Percentiles rank a stretch among this genome's conserved stretches.
Evolutionary conservation across 2,888 invertebrate species (phyloP).

Genomic region (Caenorhabditis wallacei): DNA sequence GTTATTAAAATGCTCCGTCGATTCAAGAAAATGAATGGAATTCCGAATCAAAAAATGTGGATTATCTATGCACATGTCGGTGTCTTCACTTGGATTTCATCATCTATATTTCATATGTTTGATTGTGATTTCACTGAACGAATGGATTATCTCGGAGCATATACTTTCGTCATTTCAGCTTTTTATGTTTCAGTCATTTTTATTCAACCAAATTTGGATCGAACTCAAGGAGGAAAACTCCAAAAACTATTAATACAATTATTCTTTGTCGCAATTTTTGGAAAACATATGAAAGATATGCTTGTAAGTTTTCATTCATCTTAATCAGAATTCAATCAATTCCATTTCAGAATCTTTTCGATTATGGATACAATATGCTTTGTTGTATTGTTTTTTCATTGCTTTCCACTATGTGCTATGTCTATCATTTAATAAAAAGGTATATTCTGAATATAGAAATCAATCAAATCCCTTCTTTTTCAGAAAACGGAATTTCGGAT

Average conservation of each 20-base stretch:
- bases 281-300: slow-evolving; percentile 58
- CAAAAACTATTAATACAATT: slow-evolving; percentile 10
- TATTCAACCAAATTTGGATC: slow-evolving; percentile 35
- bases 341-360: slow-evolving; percentile 68
- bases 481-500: slow-evolving; percentile 32
- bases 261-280: slow-evolving; percentile 37
- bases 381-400: slow-evolving; percentile 71
- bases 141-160: slow-evolving; percentile 78
- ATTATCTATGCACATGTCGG: slow-evolving; percentile 72
- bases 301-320: slow-evolving; percentile 38
- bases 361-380: slow-evolving; percentile 78
- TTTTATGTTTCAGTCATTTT: slow-evolving; percentile 71
- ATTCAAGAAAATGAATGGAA: slow-evolving; percentile 38
- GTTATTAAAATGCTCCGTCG: slow-evolving; percentile 64
- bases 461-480: not conserved
- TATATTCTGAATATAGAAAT: not conserved
- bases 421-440: slow-evolving; percentile 51
- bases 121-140: slow-evolving; percentile 79
- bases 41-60: slow-evolving; percentile 68
- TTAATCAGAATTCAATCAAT: not conserved
- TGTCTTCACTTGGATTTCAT: slow-evolving; percentile 73
- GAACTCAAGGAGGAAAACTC: slow-evolving; percentile 36
- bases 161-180: slow-evolving; percentile 60
- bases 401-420: slow-evolving; percentile 68
- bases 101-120: slow-evolving; percentile 75